phyloP scores from a whole-genome alignment of 2,797 vertebrate species.

The Artibeus jamaicensis region DNA sequence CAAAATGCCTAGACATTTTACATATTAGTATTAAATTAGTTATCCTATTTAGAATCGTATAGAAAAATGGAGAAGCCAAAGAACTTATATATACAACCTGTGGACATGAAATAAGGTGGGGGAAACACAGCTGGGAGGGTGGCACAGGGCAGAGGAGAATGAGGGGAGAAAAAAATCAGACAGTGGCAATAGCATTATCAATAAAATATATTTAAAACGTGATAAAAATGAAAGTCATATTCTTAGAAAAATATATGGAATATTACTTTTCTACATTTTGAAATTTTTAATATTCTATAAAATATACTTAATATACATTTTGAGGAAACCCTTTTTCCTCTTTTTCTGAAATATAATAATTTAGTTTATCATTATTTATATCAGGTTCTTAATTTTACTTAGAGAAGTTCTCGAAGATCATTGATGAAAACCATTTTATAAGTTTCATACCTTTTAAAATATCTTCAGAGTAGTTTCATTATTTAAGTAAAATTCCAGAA shows the following conservation, averaged over 20 bases:
- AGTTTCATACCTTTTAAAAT: not conserved
- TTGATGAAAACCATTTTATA: not conserved
- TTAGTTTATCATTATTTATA: not conserved
- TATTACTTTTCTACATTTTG: not conserved
- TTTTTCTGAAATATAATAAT: not conserved
- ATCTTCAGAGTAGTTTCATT: not conserved
- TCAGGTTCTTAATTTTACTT: constrained; percentile 4
- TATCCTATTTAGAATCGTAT: not conserved
- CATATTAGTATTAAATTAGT: not conserved
- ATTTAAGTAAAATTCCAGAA: not conserved
- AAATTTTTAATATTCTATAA: not conserved
- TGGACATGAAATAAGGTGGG: no score
- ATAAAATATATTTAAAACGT: no score
- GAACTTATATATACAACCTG: no score
- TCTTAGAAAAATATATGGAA: not conserved
- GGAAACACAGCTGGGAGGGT: no score
- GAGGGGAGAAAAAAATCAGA: no score
- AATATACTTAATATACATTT: not conserved
- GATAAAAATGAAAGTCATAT: not conserved
- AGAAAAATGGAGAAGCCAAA: no score
- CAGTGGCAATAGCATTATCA: no score
- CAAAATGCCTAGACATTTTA: not conserved
- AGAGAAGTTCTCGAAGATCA: not conserved
- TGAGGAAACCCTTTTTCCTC: not conserved
- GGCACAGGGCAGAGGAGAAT: no score